Evolutionary conservation across 2,113 vertebrate species (phyloP).

Genomic region (Steatornis caripensis): DNA sequence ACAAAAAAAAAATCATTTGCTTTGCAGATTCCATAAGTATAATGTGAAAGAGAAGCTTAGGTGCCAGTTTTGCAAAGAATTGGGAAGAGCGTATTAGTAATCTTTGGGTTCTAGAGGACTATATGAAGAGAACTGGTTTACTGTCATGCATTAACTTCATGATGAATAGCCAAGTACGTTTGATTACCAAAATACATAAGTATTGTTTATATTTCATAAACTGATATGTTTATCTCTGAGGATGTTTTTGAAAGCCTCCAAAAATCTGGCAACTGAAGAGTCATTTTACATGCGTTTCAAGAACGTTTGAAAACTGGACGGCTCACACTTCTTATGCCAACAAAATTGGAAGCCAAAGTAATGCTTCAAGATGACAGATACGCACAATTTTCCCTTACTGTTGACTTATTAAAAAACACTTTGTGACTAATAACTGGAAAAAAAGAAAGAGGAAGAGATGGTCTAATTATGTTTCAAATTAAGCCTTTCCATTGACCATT

Average conservation of each 20-base stretch:
- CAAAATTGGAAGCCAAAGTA: background rate
- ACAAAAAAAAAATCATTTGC: background rate
- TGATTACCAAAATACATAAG: background rate
- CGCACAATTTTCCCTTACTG: background rate
- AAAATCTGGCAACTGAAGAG: background rate
- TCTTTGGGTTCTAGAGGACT: background rate
- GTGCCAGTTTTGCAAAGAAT: background rate
- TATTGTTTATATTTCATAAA: background rate
- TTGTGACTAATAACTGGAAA: background rate
- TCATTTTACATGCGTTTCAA: background rate
- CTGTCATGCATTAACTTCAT: background rate
- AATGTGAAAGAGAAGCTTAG: background rate
- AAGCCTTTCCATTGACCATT: constrained; percentile 3
- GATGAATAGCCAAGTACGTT: background rate
- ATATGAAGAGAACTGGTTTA: background rate
- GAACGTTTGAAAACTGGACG: background rate
- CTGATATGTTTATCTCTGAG: background rate
- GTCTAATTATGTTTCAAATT: background rate
- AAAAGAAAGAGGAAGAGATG: background rate
- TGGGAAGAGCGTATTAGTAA: background rate
- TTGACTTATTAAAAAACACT: background rate
- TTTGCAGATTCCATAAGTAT: background rate
- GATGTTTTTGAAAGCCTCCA: constrained; percentile 20
- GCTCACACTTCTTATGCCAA: constrained; percentile 14
- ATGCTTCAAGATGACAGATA: background rate